These are phyloP conservation scores for Columba janthina DNA, from an alignment of 2,113 vertebrate genomes.

Conservation along the genomic window DNA sequence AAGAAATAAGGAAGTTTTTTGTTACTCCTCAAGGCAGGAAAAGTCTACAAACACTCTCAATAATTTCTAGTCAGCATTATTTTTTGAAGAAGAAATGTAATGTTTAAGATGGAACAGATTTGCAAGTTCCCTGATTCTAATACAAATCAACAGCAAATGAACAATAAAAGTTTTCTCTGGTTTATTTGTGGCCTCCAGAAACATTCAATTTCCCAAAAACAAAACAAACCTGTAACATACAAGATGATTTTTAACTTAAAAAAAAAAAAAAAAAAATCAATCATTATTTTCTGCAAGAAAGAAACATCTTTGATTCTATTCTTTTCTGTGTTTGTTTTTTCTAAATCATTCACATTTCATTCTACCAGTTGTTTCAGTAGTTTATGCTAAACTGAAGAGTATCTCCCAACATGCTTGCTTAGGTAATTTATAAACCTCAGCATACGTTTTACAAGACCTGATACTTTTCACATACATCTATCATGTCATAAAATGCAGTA, in stretches of 20 bases:
- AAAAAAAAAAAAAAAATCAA: background rate
- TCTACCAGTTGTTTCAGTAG: background rate
- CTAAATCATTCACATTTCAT: background rate
- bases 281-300: background rate
- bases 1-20: background rate
- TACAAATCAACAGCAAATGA: background rate
- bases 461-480: background rate
- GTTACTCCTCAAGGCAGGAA: background rate
- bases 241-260: background rate
- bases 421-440: background rate
- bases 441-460: background rate
- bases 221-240: background rate
- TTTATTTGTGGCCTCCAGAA: background rate
- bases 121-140: background rate
- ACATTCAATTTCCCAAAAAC: background rate
- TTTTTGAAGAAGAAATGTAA: background rate
- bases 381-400: background rate
- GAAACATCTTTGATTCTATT: background rate
- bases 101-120: background rate
- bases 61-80: accelerated
- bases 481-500: background rate
- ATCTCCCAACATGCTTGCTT: background rate
- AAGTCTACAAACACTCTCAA: background rate
- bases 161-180: background rate
- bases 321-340: background rate